phyloP scores from a whole-genome alignment of 1,140 invertebrate species.

The Acromyrmex charruanus region DNA sequence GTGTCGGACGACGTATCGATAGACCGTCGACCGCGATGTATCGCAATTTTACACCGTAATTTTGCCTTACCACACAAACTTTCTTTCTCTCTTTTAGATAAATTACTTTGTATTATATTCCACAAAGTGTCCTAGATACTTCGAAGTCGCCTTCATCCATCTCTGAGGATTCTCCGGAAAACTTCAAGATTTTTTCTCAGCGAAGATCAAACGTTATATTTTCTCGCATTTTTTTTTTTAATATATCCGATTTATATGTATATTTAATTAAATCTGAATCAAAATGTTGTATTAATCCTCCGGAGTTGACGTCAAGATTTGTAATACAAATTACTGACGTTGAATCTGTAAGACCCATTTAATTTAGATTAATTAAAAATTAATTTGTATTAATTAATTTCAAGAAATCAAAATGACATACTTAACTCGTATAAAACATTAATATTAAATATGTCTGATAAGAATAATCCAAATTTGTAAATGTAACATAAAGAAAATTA shows the following conservation, averaged over 20 bases:
- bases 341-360: too few relatives aligned
- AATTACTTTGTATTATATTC: conserved; percentile 56
- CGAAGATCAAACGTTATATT: background rate
- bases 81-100: conserved; percentile 32
- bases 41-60: conserved; percentile 38
- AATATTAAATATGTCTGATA: too few relatives aligned
- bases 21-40: conserved; percentile 27
- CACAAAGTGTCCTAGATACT: conserved; percentile 7
- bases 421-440: too few relatives aligned
- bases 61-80: conserved; percentile 23
- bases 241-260: background rate
- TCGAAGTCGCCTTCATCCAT: background rate
- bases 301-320: background rate
- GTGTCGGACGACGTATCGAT: conserved; percentile 46
- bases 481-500: too few relatives aligned
- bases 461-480: too few relatives aligned
- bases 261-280: background rate
- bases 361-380: too few relatives aligned
- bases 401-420: too few relatives aligned
- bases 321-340: background rate
- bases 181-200: conserved; percentile 11
- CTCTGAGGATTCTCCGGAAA: background rate
- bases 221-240: background rate
- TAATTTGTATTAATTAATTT: too few relatives aligned
- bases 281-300: background rate